Evolutionary conservation across 1,140 invertebrate genomes (phyloP), one percentile per base, ranked within the genome.

Genomic region (Aphidius ervi): DNA sequence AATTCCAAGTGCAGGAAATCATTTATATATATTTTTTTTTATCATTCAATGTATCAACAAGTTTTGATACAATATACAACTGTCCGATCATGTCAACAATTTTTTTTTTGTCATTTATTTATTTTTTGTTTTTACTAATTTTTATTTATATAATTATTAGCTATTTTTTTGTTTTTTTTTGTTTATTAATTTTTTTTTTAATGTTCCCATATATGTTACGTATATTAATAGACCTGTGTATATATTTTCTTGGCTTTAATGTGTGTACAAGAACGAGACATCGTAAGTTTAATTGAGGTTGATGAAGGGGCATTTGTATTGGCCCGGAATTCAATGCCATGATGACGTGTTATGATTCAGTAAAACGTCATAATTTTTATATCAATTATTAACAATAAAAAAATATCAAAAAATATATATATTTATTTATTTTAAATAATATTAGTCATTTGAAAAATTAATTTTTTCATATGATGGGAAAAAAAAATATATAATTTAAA

Each of bases 231-330:
- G 9, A 54, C 49, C 23, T 37, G 37, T 57, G 50, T 58, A 45
- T 45, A 64, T 52, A 57, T 63, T 68, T 70, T 70, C 69, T 77
- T 70, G 74, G 73, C 74, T 76, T 75, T 72, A 73, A 78, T 74
- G 72, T 73, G 68, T 74, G 68, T 68, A 74, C 66, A 73, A 74
- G 72, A 71, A 69, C 72, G 74, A 77, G 74, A 77, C 74, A 68
- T 73, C 74, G 65, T 23, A 68, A 78, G 77, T 78, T 79, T 80
- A 79, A 79, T 80, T 80, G 78, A 79, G 76, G 78, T 80, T 80
- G 77, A 80, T 80, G 77, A 80, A 76, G 76, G 76, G 77, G 74
- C 78, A 70, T 66, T 74, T 75, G 77, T 75, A 79, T 78, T 78
- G 78, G 78, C 73, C 74, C 74, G 74, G 77, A 79, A 80, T 80